Conservation (phyloP, 2,888 invertebrate genomes). For the Spodoptera picta region DNA sequence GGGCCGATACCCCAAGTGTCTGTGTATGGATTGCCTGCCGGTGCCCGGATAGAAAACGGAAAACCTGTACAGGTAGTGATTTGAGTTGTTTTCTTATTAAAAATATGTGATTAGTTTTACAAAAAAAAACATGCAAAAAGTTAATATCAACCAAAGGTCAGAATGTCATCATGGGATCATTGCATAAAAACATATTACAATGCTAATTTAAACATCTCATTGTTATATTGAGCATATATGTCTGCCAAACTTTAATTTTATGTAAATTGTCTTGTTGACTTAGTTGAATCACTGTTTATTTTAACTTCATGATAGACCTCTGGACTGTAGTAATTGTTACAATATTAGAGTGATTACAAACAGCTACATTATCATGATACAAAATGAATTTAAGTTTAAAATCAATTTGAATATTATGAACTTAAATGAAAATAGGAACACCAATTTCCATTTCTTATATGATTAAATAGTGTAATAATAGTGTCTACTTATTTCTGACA, state of each 20-base stretch:
- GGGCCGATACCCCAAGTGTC: slow-evolving; percentile 93
- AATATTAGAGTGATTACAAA: slow-evolving; percentile 3
- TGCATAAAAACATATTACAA: slow-evolving; percentile 26
- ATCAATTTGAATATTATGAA: too few species aligned
- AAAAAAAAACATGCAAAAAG: slow-evolving; percentile 12
- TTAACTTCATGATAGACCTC: slow-evolving; percentile 20
- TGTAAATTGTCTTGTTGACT: slow-evolving; percentile 51
- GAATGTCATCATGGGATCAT: slow-evolving; percentile 21
- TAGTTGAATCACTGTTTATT: slow-evolving; percentile 49
- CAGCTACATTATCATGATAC: too few species aligned
- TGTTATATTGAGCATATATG: slow-evolving; percentile 25
- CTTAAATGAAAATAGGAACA: too few species aligned
- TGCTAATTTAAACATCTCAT: slow-evolving; percentile 21
- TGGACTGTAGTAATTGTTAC: slow-evolving; percentile 5
- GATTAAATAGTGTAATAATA: not conserved
- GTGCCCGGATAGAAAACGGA: slow-evolving; percentile 89
- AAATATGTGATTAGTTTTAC: slow-evolving; percentile 10
- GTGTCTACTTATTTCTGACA: not conserved
- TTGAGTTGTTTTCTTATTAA: slow-evolving; percentile 6
- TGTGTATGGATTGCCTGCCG: slow-evolving; percentile 90
- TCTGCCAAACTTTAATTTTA: slow-evolving; percentile 42
- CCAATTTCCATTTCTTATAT: too few species aligned
- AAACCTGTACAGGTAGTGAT: slow-evolving; percentile 89
- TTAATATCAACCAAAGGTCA: slow-evolving; percentile 25
- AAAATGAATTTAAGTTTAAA: too few species aligned